Evolutionary conservation across 2,797 vertebrate species (phyloP).

Genomic region (Malurus leucopterus): DNA sequence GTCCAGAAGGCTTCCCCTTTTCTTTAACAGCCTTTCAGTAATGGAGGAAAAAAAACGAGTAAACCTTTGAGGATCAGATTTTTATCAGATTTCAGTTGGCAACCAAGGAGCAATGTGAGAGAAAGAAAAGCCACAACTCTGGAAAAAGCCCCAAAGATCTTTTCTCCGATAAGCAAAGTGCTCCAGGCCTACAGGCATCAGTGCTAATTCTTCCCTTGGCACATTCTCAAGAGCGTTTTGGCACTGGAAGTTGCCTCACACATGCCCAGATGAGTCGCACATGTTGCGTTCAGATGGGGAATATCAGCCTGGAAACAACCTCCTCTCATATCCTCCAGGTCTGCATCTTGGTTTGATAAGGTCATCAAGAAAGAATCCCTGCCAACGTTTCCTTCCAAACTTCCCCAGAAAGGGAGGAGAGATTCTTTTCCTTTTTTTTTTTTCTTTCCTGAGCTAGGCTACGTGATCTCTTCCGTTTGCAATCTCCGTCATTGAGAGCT

Average conservation of each 20-base stretch:
- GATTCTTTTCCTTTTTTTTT: no score
- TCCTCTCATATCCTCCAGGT: neutral
- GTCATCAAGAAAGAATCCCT: neutral
- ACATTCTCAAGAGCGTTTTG: neutral
- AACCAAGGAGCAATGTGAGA: neutral
- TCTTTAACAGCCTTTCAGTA: neutral
- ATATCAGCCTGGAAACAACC: neutral
- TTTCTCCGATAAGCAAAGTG: neutral
- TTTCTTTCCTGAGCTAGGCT: neutral
- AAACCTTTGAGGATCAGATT: neutral
- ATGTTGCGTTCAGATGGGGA: neutral
- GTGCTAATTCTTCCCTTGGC: neutral
- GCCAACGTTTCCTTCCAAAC: neutral
- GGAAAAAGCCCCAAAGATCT: neutral
- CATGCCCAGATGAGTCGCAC: neutral
- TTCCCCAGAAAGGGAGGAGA: neutral
- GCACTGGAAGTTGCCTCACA: neutral
- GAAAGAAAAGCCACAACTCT: neutral
- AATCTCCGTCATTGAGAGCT: neutral
- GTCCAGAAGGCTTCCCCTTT: neutral
- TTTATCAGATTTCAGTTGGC: neutral
- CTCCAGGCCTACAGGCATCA: neutral
- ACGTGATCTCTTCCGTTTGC: neutral
- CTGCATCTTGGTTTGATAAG: neutral
- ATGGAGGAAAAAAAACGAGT: neutral